These are phyloP conservation scores for Magallana angulata DNA, from an alignment of 1,140 invertebrate genomes.

Conservation along the genomic window DNA sequence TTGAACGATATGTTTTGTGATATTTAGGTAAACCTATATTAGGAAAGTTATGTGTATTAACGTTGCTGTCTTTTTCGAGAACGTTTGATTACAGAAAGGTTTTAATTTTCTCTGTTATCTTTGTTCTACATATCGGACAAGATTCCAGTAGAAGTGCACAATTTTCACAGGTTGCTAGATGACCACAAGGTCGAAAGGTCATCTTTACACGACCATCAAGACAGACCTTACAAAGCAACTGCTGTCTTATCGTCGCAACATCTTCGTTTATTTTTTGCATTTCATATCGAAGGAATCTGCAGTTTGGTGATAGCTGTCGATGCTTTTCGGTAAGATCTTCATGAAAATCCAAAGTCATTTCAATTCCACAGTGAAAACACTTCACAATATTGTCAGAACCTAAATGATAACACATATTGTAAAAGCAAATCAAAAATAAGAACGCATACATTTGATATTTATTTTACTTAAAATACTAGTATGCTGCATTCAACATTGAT, in stretches of 20 bases:
- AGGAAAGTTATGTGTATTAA: too few relatives aligned
- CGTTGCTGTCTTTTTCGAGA: too few relatives aligned
- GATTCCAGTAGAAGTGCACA: not conserved
- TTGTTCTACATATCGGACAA: not conserved
- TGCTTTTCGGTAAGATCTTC: not conserved
- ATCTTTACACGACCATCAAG: not conserved
- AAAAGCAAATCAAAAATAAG: too few relatives aligned
- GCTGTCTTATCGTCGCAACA: not conserved
- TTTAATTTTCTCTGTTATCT: not conserved
- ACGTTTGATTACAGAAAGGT: not conserved
- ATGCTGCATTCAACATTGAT: too few relatives aligned
- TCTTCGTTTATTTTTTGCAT: not conserved
- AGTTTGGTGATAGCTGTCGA: not conserved
- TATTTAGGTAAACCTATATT: too few relatives aligned
- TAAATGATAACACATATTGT: not conserved
- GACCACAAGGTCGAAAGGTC: constrained; percentile 26
- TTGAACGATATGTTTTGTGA: too few relatives aligned
- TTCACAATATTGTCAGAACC: not conserved
- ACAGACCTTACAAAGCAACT: constrained; percentile 27
- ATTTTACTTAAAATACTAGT: too few relatives aligned
- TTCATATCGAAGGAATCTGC: not conserved
- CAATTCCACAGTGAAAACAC: not conserved
- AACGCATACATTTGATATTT: too few relatives aligned
- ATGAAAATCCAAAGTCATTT: not conserved
- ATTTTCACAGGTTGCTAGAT: not conserved